A percentile compares a stretch with the other conserved stretches of the same genome.
These are phyloP conservation scores for Sylvicola cinctus DNA, from an alignment of 2,888 invertebrate genomes.

Conservation along the genomic window DNA sequence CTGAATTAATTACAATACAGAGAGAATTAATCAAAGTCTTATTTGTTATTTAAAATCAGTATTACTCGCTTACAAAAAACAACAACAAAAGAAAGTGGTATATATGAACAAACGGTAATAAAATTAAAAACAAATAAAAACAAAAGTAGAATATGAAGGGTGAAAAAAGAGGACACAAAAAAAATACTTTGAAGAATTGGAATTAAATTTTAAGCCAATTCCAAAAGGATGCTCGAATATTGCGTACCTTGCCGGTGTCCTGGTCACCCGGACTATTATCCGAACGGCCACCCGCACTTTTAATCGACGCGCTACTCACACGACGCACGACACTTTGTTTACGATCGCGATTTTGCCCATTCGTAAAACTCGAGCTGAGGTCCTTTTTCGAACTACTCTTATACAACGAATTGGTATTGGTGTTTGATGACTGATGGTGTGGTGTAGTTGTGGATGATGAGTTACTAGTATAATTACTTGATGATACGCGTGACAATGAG, in stretches of 20 bases:
- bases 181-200: too few relatives aligned
- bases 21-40: too few relatives aligned
- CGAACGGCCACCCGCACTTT: too few relatives aligned
- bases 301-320: slow-evolving; percentile 18
- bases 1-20: too few relatives aligned
- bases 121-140: too few relatives aligned
- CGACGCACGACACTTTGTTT: slow-evolving; percentile 13
- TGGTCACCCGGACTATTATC: slow-evolving; percentile 12
- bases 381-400: slow-evolving; percentile 10
- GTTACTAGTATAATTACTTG: too few relatives aligned
- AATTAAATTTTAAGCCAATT: slow-evolving; percentile 26
- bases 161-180: too few relatives aligned
- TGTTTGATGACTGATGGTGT: not conserved
- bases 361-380: slow-evolving; percentile 10
- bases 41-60: too few relatives aligned
- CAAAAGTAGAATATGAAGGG: too few relatives aligned
- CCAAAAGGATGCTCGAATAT: slow-evolving; percentile 25
- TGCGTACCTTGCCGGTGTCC: slow-evolving; percentile 27
- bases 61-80: too few relatives aligned
- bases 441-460: slow-evolving; percentile 8
- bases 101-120: too few relatives aligned
- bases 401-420: slow-evolving; percentile 3
- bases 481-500: slow-evolving; percentile 26
- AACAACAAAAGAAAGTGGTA: too few relatives aligned
- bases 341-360: slow-evolving; percentile 11